A percentile compares a stretch with the other conserved stretches of the same genome.
These are phyloP conservation scores for Muntiacus reevesi DNA, from an alignment of 2,113 vertebrate genomes.

Conservation along the genomic window DNA sequence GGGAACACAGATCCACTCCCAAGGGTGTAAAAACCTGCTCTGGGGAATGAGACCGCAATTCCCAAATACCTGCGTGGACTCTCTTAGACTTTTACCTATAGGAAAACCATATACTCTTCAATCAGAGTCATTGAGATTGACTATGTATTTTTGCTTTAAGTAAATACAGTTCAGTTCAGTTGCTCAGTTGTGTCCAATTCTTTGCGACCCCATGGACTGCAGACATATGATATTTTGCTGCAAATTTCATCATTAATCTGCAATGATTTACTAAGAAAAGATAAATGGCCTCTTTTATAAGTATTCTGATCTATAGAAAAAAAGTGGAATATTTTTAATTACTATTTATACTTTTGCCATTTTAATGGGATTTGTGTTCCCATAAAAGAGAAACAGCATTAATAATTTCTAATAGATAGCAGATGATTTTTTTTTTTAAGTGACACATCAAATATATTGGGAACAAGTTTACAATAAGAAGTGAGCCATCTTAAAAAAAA, in stretches of 20 bases:
- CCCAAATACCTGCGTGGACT: not conserved
- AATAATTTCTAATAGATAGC: not conserved
- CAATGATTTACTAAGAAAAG: not conserved
- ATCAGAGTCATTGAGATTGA: not conserved
- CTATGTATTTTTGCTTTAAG: not conserved
- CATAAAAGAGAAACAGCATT: not conserved
- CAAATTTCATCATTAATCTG: conserved; percentile 2
- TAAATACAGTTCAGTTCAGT: not conserved
- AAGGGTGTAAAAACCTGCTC: not conserved
- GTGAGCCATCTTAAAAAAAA: not conserved
- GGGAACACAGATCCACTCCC: conserved; percentile 11
- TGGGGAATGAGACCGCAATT: not conserved
- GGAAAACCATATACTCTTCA: not conserved
- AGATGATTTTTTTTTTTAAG: not conserved
- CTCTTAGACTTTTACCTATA: not conserved
- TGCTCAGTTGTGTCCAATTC: not conserved
- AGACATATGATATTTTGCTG: not conserved
- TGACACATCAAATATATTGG: not conserved
- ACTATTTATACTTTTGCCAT: not conserved
- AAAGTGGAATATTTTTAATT: not conserved
- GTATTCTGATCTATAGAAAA: conserved; percentile 24
- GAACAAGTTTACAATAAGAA: not conserved
- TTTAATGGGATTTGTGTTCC: not conserved
- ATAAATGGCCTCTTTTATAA: not conserved
- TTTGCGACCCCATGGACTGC: not conserved